Evolutionary conservation across 2,113 vertebrate genomes (phyloP).

Genomic region (Megalops atlanticus): DNA sequence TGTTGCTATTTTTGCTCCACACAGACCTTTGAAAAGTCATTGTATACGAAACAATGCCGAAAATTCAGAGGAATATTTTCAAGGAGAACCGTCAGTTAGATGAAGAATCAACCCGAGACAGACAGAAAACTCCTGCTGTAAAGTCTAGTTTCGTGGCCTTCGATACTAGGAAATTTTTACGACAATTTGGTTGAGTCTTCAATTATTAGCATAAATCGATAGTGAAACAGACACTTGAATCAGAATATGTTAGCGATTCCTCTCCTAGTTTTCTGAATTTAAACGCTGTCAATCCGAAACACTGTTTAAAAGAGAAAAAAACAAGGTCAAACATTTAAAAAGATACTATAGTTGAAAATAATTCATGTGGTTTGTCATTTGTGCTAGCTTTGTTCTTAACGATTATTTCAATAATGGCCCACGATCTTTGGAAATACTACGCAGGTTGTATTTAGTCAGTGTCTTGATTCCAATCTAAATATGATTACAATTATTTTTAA

Average conservation of each 20-base stretch:
- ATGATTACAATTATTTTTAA: too few relatives aligned
- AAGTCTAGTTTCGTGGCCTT: constrained; percentile 46
- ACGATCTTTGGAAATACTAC: too few relatives aligned
- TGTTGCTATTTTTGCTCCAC: background rate
- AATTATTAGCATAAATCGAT: constrained; percentile 41
- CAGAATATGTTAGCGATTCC: constrained; percentile 10
- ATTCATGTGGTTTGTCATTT: background rate
- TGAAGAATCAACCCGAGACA: background rate
- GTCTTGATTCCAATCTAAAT: too few relatives aligned
- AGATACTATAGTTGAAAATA: background rate
- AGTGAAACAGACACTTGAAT: constrained; percentile 25
- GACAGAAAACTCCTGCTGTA: constrained; percentile 39
- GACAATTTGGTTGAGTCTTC: constrained; percentile 52
- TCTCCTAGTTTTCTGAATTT: constrained; percentile 42
- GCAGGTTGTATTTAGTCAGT: too few relatives aligned
- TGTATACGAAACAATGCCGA: background rate
- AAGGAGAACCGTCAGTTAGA: background rate
- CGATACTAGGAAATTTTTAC: constrained; percentile 56
- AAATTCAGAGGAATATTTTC: background rate
- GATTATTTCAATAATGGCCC: too few relatives aligned
- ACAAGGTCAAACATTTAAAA: background rate
- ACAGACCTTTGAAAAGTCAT: background rate
- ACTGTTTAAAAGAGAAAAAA: constrained; percentile 9
- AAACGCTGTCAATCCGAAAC: constrained; percentile 35
- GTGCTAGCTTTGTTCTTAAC: too few relatives aligned